Evolutionary conservation across 2,888 invertebrate species (phyloP), one percentile per base, ranked within the genome.

Genomic region (Dusona sp.): DNA sequence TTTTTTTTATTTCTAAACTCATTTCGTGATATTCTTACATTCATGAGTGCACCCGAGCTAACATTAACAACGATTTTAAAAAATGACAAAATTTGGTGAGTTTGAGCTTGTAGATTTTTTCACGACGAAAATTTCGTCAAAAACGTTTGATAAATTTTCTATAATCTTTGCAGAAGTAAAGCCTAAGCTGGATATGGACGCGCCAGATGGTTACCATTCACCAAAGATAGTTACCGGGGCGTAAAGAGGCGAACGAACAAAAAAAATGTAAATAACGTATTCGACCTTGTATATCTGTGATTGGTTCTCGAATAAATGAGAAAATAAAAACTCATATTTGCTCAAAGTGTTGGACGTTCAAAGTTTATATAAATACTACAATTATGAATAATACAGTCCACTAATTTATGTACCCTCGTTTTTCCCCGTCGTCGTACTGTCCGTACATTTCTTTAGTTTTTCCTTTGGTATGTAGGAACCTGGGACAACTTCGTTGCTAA

Each of bases 401-500:
- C 36, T 72, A 48, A 61, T 57, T 57, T 22, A 54, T 38, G 22
- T 13, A 54, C 13, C 68, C 72, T 54, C 78, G 11, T 64, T 75
- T 70, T 85, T 78, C 48, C 79, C 80, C 3, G 54, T 51, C 36
- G 33, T 33, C n/a, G 29, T n/a, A 42, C 8, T 22, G 29, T 87
- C 85, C 36, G 25, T 72, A 33, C 45, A 87, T 84, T 86, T 72
- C 64, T 54, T 67, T 68, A 80, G 74, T 89, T 86, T 84, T 67
- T 16, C 51, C 33, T 74, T 85, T n/a, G 86, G 81, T 75, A 70
- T 54, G 74, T 75, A 86, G 64, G 68, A 29, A n/a, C 74, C 84
- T 6, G 86, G 86, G 22, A 57, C 19, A 38, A 86, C 81, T 29
- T 86, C 94, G 94, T 97, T 97, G 45, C 97, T 96, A 75, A 96